A percentile compares a stretch with the other conserved stretches of the same genome.
These are phyloP conservation scores for Empidonax traillii DNA, from an alignment of 2,113 vertebrate genomes.

Conservation along the genomic window DNA sequence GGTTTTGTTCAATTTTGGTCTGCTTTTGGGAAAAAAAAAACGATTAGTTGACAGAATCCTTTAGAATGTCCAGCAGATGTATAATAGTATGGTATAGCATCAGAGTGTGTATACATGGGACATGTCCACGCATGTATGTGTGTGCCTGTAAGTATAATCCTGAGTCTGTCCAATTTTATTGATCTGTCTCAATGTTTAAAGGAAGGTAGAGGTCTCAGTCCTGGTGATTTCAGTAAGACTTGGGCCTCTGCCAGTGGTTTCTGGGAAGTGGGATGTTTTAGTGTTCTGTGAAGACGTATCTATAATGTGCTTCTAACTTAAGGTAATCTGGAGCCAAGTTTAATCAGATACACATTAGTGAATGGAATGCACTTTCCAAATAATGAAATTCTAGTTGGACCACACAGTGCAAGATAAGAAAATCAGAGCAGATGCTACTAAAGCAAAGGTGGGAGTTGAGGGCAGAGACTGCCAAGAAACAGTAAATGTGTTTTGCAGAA, in stretches of 20 bases:
- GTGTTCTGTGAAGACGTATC: background rate
- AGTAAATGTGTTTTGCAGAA: constrained; percentile 39
- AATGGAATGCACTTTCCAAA: constrained; percentile 30
- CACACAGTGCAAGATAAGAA: constrained; percentile 6
- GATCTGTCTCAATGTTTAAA: background rate
- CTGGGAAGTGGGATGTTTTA: constrained; percentile 15
- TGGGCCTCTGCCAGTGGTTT: constrained; percentile 26
- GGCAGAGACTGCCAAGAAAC: constrained; percentile 37
- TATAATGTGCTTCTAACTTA: constrained; percentile 29
- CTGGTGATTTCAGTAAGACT: background rate
- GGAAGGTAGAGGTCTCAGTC: background rate
- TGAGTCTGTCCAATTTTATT: background rate
- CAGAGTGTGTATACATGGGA: background rate
- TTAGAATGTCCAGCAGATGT: background rate
- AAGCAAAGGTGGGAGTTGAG: constrained; percentile 33
- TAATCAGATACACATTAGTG: constrained; percentile 51
- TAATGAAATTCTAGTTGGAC: constrained; percentile 19
- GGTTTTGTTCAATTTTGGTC: background rate
- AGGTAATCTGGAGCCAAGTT: constrained; percentile 25
- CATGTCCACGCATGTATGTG: background rate
- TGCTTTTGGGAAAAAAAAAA: background rate
- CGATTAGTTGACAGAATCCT: background rate
- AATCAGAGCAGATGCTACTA: constrained; percentile 47
- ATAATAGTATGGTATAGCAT: background rate
- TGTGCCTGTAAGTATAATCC: background rate